These are phyloP conservation scores for Cyaniris semiargus DNA, from an alignment of 2,888 invertebrate genomes.

Conservation along the genomic window DNA sequence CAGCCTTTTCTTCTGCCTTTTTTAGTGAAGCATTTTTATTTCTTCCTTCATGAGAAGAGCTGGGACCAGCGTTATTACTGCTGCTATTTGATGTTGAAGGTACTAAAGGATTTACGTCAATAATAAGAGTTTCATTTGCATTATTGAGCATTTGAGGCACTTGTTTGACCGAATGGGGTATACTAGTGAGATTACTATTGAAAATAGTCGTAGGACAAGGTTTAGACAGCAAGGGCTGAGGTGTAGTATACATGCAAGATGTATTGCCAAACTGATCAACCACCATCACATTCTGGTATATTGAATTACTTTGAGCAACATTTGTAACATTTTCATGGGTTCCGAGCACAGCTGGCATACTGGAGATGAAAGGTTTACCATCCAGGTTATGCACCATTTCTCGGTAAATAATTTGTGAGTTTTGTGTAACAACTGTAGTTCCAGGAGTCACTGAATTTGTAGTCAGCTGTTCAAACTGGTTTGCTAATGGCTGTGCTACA, in stretches of 20 bases:
- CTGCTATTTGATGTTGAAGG: slow-evolving; percentile 43
- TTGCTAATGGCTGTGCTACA: slow-evolving; percentile 52
- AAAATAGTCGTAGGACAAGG: slow-evolving; percentile 55
- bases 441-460: slow-evolving; percentile 61
- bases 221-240: slow-evolving; percentile 62
- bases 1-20: slow-evolving; percentile 46
- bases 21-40: slow-evolving; percentile 35
- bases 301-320: slow-evolving; percentile 63
- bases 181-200: slow-evolving; percentile 48
- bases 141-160: slow-evolving; percentile 51
- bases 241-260: slow-evolving; percentile 68
- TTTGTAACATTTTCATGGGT: slow-evolving; percentile 64
- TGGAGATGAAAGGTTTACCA: slow-evolving; percentile 68
- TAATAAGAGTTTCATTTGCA: slow-evolving; percentile 64
- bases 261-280: slow-evolving; percentile 72
- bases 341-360: slow-evolving; percentile 61
- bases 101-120: slow-evolving; percentile 68
- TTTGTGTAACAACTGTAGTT: slow-evolving; percentile 71
- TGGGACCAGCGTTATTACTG: slow-evolving; percentile 42
- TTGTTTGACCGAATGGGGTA: slow-evolving; percentile 51
- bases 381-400: slow-evolving; percentile 74
- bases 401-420: slow-evolving; percentile 73
- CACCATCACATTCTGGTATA: slow-evolving; percentile 76
- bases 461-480: slow-evolving; percentile 61
- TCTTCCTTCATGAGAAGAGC: slow-evolving; percentile 38